Evolutionary conservation across 2,797 vertebrate species (phyloP), one percentile per base, ranked within the genome.

Genomic region (Rallus crepitans): DNA sequence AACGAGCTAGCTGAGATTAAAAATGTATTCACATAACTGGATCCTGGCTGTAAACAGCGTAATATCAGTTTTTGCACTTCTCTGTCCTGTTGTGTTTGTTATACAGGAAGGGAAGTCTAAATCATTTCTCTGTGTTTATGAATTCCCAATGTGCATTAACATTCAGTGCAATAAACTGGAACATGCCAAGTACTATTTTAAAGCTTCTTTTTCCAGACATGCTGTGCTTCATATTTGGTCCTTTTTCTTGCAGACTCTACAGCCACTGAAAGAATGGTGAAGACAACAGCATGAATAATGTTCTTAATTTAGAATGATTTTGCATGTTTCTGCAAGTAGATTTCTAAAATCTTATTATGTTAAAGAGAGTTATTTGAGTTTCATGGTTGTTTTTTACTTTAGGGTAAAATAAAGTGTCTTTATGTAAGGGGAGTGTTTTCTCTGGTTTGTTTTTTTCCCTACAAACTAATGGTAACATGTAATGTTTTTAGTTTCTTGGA

Each of bases 101-200:
- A 64, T 75, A 92, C 66, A 89, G 66, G 69, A 80, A 95, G 65
- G 40, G 35, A 91, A 78, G 75, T 84, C 52, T 93, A 95, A 97
- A 92, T 94, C 9, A 85, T 91, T 93, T 94, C 69, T 93, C 63
- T 2, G 11, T 94, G 80, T 97, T 97, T 96, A 95, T 96, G 87
- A 96, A 97, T 97, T 96, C 96, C 72, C 90, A 80, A 47, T 94
- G 75, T 94, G 53, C 85, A 85, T 97, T 94, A 96, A 94, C 83
- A 93, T 92, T 95, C 82, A 93, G 71, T 81, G 89, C 86, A 94
- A 82, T 96, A 96, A 97, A 95, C 66, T 94, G 85, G 93, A 92
- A 96, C 94, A 94, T 80, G 69, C 82, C 92, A 96, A 94, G 70
- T 91, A 48, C 85, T 91, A 92, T 97, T 95, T 96, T 94, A 97